These are phyloP conservation scores for Arrhopalites spinosus DNA, from an alignment of 2,888 invertebrate species.

Conservation along the genomic window DNA sequence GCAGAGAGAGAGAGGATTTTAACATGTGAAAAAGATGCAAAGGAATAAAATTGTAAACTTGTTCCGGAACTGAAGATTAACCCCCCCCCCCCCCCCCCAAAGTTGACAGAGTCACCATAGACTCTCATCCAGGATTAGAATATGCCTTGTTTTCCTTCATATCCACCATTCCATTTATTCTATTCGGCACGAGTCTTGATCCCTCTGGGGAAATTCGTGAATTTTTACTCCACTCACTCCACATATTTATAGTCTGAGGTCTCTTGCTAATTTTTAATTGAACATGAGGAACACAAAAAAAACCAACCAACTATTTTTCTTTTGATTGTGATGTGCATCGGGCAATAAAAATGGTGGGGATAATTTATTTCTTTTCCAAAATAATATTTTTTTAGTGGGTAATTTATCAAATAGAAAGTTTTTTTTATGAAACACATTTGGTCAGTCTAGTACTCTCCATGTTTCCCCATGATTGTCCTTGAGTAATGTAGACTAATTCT, in stretches of 20 bases:
- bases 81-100: no score
- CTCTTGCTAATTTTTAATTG: neutral
- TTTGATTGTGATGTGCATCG: no score
- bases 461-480: no score
- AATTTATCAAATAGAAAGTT: no score
- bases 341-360: no score
- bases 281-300: neutral
- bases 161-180: neutral
- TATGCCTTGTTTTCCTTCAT: no score
- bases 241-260: neutral
- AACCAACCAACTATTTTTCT: no score
- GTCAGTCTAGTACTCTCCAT: no score
- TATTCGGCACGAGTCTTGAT: neutral
- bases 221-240: neutral
- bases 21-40: neutral
- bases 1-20: neutral
- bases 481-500: no score
- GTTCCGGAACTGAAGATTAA: conserved; percentile 5
- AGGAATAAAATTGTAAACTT: conserved; percentile 1
- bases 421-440: no score
- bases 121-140: neutral
- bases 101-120: neutral
- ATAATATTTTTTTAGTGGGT: no score
- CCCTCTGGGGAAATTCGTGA: conserved; percentile 16
- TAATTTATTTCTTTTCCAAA: no score